These are phyloP conservation scores for Stictocephala bisonia DNA, from an alignment of 2,888 invertebrate genomes.

Conservation along the genomic window DNA sequence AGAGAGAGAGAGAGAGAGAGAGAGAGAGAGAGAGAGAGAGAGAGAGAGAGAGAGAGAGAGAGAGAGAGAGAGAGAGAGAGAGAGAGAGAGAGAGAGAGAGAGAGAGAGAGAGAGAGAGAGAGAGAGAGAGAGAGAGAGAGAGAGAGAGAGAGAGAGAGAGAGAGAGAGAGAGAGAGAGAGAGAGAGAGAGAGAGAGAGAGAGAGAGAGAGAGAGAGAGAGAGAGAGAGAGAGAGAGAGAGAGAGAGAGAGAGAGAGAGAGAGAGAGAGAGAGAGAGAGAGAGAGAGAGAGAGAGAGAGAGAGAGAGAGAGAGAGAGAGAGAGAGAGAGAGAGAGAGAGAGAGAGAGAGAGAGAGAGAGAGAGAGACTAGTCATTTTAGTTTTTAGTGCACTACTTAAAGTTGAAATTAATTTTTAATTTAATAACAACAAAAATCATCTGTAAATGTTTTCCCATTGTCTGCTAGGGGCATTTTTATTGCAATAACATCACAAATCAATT, in stretches of 20 bases:
- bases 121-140: neutral
- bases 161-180: neutral
- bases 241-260: neutral
- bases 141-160: neutral
- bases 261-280: neutral
- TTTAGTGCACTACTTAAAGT: too few relatives aligned
- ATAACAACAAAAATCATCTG: too few relatives aligned
- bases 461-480: too few relatives aligned
- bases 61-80: neutral
- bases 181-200: neutral
- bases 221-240: neutral
- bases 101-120: slow-evolving; percentile 5
- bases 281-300: neutral
- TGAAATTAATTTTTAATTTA: too few relatives aligned
- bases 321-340: too few relatives aligned
- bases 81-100: slow-evolving; percentile 8
- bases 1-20: neutral
- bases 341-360: too few relatives aligned
- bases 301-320: neutral
- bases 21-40: neutral
- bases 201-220: neutral
- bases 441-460: too few relatives aligned
- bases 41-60: neutral
- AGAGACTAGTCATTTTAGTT: too few relatives aligned
- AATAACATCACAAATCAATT: too few relatives aligned